Evolutionary conservation across 92 coral and sea anemone species (phyloP).

Genomic region (Montipora capitata): DNA sequence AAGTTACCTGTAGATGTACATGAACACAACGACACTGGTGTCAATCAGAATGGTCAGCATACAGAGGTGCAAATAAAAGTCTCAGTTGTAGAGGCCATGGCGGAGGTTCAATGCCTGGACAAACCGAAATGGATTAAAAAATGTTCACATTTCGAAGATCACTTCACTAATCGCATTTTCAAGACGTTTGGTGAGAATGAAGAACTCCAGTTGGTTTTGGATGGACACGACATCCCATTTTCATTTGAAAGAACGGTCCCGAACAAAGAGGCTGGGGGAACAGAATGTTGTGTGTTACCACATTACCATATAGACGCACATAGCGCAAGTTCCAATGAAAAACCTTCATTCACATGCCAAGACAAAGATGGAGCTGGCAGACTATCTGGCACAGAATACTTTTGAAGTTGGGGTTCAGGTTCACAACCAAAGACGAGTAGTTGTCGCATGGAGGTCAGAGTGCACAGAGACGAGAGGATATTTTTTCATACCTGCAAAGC

Average conservation of each 20-base stretch:
- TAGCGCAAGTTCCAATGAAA: background rate
- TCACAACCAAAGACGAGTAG: background rate
- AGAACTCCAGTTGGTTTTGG: too few relatives aligned
- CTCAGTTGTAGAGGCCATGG: background rate
- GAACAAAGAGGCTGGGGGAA: background rate
- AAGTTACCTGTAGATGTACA: background rate
- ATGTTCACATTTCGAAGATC: background rate
- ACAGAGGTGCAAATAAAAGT: background rate
- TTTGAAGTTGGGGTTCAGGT: background rate
- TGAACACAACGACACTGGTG: background rate
- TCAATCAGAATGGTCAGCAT: background rate
- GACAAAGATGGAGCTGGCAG: background rate
- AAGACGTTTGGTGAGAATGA: background rate
- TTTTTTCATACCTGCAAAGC: too few relatives aligned
- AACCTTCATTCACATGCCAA: background rate
- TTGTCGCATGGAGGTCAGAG: background rate
- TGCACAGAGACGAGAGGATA: too few relatives aligned
- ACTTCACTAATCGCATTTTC: background rate
- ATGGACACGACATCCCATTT: too few relatives aligned
- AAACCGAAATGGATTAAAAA: background rate
- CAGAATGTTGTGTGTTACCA: background rate
- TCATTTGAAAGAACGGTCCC: too few relatives aligned
- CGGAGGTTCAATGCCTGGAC: background rate
- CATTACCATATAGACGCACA: background rate
- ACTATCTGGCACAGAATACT: background rate